Base-by-base conservation (phyloP, 1,140 invertebrate genomes). In the Pemphigus obesinymphae region DNA sequence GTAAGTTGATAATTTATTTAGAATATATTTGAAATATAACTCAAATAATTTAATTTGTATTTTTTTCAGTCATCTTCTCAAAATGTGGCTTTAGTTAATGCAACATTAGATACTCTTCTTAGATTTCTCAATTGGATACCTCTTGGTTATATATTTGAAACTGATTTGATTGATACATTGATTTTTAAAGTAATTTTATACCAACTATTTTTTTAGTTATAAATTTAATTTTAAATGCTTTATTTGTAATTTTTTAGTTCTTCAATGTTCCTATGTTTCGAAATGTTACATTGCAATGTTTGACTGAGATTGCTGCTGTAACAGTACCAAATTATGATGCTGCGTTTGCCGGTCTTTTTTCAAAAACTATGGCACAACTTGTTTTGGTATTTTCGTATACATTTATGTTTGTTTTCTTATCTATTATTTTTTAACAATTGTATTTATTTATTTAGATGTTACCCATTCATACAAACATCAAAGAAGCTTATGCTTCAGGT, bases 101-200 rank as follows among this genome's bases (percentile, higher is more conserved):
- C 96, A 17, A 99, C 98, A 5, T 89, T 99, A 82, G 96, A 98
- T 86, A 99, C 98, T 29, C 89, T 99, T 68, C 89, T 99, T 68
- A 91, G 96, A 87, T 99, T 99, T 90, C 90, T 99, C 26, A 99
- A 98, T 87, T 99, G 98, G 98, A 99, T 99, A 86, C 98, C 98
- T 26, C 89, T 99, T 68, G 98, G 98, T 17, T 99, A 99, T 86
- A 99, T 99, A 86, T 99, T 99, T 90, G 97, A 99, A 90, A 99
- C 98, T 81, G 96, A 98, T 87, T 89, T 99, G 20, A 98, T 99
- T 84, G 93, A 92, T 84, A 97, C 96, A 61, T 89, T 99, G 70
- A 96, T 98, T 86, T 96, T 93, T 86, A 99, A 98, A 88, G 92
- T 93, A 89, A 85, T 82, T 73, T 48, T 34, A 31, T 73, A 31